Evolutionary conservation across 37 sponge, comb jelly and placozoan genomes (phyloP), one percentile per base, ranked within the genome.

Genomic region (Cladorhizidae sp.): DNA sequence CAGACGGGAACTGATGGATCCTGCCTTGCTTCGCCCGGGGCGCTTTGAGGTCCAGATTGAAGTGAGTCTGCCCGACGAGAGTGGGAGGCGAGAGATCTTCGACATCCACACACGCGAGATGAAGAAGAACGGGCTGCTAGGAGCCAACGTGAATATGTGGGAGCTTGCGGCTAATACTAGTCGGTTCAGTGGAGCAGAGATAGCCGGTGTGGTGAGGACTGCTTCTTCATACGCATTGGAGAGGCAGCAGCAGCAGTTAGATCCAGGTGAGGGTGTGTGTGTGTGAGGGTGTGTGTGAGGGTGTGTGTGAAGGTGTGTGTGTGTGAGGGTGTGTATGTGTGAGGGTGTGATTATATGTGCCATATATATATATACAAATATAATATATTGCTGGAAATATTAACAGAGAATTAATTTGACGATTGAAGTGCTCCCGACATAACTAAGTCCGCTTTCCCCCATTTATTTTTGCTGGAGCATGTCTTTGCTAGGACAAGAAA

Each of bases 1-100:
- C 68, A 70, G 93, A 28, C 84, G 81, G 32, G 96, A 95, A 49
- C 82, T 95, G 23, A 72, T 95, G 38, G 96, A 95, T 57, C 81
- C 88, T 26, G 96, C 96, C 28, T 83, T 95, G 40, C 85, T 95
- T 14, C 69, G 96, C 29, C 96, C 96, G 18, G 96, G 96, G 32
- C 83, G 89, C 51, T 87, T 95, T 73, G 96, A 95, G 52, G 90
- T 95, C 36, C 96, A 92, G 63, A 95, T 95, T 73, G 96, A 95
- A 67, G 82, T 92, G 15, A 68, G 67, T 8, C 88, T 95, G 20
- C 96, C 96, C 0, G 86, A 89, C 55, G 90, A 92, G 50, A 74
- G 77, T 31, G 96, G 93, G 50, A 73, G 96, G 64, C n/a, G 72
- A 40, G 91, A 95, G 71, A 95, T 95, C 45, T 89, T 95, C 51